Evolutionary conservation across 2,888 invertebrate species (phyloP).

Genomic region (Crossocerus cetratus): DNA sequence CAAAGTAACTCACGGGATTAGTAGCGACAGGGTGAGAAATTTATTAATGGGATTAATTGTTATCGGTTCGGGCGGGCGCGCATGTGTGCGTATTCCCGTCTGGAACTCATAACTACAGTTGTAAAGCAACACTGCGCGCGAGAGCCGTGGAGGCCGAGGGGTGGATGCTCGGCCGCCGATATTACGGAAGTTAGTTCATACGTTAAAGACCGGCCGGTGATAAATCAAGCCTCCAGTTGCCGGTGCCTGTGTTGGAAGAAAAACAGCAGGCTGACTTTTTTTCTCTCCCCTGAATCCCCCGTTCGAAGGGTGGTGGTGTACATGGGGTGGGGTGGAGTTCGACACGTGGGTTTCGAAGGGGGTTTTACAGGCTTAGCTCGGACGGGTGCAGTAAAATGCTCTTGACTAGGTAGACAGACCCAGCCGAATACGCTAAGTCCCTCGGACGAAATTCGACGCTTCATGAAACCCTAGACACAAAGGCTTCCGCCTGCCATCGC

Average conservation of each 20-base stretch:
- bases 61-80: not conserved
- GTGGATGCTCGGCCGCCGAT: not conserved
- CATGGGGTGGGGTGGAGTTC: constrained; percentile 24
- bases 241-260: not conserved
- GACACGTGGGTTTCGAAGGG: constrained; percentile 41
- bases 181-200: constrained; percentile 5
- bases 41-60: not conserved
- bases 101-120: not conserved
- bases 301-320: constrained; percentile 1
- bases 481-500: constrained; percentile 31
- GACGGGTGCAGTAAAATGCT: constrained; percentile 57
- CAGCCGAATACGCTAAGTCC: constrained; percentile 41
- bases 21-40: not conserved
- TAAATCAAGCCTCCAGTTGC: not conserved
- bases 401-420: constrained; percentile 44
- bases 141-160: not conserved
- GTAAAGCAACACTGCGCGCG: not conserved
- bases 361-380: constrained; percentile 45
- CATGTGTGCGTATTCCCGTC: not conserved
- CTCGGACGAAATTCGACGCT: constrained; percentile 59
- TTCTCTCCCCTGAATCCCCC: constrained; percentile 18
- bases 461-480: constrained; percentile 52
- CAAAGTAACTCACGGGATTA: not conserved
- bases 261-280: constrained; percentile 9
- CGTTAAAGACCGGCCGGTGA: not conserved